These are phyloP conservation scores for Ochotona curzoniae DNA, from an alignment of 2,113 vertebrate species.

Conservation along the genomic window DNA sequence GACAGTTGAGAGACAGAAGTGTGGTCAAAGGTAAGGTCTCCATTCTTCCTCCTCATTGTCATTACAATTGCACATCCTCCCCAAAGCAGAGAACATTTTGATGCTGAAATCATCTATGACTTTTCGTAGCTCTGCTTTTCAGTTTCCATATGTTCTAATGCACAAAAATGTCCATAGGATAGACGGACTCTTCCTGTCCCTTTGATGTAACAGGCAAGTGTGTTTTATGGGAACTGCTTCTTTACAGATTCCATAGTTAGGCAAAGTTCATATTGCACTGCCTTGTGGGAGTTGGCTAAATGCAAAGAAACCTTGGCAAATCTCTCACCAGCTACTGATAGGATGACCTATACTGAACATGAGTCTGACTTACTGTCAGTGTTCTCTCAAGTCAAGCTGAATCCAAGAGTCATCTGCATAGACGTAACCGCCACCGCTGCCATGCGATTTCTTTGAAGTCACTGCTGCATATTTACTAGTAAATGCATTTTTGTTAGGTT, in stretches of 20 bases:
- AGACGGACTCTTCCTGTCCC: neutral
- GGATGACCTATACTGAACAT: neutral
- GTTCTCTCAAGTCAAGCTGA: constrained; percentile 11
- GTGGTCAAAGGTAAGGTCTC: neutral
- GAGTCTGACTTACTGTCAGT: neutral
- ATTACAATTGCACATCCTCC: neutral
- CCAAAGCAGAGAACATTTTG: constrained; percentile 5
- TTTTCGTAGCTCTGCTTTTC: constrained; percentile 51
- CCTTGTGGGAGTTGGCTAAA: neutral
- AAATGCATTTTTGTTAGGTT: constrained; percentile 1
- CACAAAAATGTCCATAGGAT: neutral
- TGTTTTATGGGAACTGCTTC: constrained; percentile 35
- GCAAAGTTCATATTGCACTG: constrained; percentile 22
- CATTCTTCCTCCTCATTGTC: neutral
- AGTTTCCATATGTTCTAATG: constrained; percentile 44
- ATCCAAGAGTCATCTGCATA: constrained; percentile 52
- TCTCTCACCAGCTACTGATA: neutral
- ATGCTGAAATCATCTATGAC: neutral
- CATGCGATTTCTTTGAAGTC: constrained; percentile 43
- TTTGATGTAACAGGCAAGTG: constrained; percentile 50
- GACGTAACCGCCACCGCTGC: constrained; percentile 1
- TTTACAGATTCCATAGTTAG: constrained; percentile 27
- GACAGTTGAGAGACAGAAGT: neutral
- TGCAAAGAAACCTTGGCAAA: neutral
- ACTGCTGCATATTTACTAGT: constrained; percentile 52